Base-by-base conservation (phyloP, 2,113 vertebrate genomes). In the Phoxinus phoxinus region DNA sequence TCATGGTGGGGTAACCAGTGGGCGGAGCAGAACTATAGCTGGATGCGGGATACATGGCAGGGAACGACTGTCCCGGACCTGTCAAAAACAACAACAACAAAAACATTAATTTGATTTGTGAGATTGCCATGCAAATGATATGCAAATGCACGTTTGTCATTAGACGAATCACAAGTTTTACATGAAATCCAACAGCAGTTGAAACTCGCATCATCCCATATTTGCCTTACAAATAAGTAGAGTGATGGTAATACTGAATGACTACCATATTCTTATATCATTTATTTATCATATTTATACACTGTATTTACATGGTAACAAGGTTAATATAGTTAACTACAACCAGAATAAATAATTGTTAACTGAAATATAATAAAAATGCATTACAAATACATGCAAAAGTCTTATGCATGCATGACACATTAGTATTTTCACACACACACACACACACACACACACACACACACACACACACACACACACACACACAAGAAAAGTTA, bases 51-150 rank as follows among this genome's bases (percentile, higher is more conserved):
- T 95, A 95, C 93, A 94, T 90, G 83, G 90, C 78, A 17, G 91
- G 92, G 91, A 91, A 95, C 87, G 83, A 93, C 89, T 96, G 97
- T 84, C 94, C 92, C 82, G 97, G 96, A 93, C 97, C 98, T 99
- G 90, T 75, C 3, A 79, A 69, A 77, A 65, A 21, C 13, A 63
- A 63, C 71, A 84, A 15, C 37, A 10, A 41, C 71, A 84, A 15
- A 6, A 10, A 41, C 30, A 77, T 15, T 11, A 69, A 1, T 3
- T 1, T 30, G 30, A 87, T 56, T 63, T 0, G 67, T n/a, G 46
- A 79, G 61, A 56, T 48, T 3, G 35, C 1, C 15, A 65, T 48
- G 25, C 58, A 81, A 81, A 81, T 46, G 15, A 9, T 0, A 4
- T 41, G 67, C 4, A 72, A 72, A 12, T 5, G 4, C 21, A 12